Percentiles rank a stretch among this genome's conserved stretches.
Conservation (phyloP, 1,140 invertebrate genomes). For the Palaemon carinicauda region DNA sequence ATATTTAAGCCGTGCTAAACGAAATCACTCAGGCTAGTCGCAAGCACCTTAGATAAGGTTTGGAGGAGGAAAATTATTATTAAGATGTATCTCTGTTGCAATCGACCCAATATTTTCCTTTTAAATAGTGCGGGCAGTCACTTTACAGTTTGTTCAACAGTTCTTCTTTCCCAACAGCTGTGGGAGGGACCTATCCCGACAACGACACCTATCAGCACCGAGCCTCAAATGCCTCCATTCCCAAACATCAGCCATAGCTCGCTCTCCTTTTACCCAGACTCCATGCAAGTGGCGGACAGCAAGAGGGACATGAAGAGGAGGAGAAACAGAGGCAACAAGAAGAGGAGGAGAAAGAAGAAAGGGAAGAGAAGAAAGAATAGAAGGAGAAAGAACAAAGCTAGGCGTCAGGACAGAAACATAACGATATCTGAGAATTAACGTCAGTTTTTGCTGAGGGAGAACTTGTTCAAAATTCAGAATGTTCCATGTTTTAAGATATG, state of each 20-base stretch:
- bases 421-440: no score
- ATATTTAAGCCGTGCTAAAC: no score
- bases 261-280: not conserved
- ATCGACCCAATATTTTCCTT: no score
- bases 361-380: not conserved
- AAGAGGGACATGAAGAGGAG: not conserved
- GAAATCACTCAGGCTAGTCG: no score
- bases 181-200: not conserved
- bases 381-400: not conserved
- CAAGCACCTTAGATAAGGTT: no score
- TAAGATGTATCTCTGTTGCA: no score
- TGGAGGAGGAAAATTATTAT: no score
- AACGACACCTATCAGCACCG: not conserved
- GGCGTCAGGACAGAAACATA: not conserved
- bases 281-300: not conserved
- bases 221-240: not conserved
- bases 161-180: not conserved
- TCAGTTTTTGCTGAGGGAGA: no score
- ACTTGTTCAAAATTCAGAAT: no score
- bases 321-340: not conserved
- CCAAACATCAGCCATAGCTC: not conserved
- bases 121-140: no score
- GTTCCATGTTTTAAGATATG: no score
- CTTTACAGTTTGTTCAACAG: no score
- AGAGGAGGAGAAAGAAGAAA: conserved; percentile 1